Evolutionary conservation across 2,113 vertebrate genomes (phyloP).

Genomic region (Nipponia nippon): DNA sequence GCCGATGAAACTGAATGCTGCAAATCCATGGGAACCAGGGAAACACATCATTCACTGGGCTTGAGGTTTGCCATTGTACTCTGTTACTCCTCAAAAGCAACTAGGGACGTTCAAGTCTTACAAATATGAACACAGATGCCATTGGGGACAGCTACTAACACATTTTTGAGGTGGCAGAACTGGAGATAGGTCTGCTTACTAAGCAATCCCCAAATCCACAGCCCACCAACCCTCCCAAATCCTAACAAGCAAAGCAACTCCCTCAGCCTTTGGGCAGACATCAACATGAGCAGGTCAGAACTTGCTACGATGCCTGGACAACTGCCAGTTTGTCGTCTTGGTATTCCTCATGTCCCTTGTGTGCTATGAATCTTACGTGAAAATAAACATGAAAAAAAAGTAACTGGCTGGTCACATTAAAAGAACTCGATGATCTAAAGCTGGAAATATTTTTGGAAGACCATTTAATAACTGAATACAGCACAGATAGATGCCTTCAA

Average conservation of each 20-base stretch:
- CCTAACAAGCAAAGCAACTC: neutral
- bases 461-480: neutral
- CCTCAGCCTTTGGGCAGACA: neutral
- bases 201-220: neutral
- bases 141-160: neutral
- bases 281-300: neutral
- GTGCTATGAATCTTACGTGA: neutral
- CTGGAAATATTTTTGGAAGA: conserved; percentile 13
- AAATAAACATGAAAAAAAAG: neutral
- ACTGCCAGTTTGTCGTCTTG: neutral
- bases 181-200: neutral
- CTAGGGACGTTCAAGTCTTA: neutral
- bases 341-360: neutral
- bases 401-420: neutral
- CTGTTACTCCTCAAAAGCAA: neutral
- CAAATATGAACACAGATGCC: neutral
- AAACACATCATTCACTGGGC: neutral
- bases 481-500: neutral
- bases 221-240: neutral
- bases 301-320: neutral
- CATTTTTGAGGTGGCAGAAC: neutral
- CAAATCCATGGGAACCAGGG: neutral
- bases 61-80: neutral
- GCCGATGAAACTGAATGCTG: neutral
- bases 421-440: neutral